These are phyloP conservation scores for Narcine bancroftii DNA, from an alignment of 2,113 vertebrate genomes.

Conservation along the genomic window DNA sequence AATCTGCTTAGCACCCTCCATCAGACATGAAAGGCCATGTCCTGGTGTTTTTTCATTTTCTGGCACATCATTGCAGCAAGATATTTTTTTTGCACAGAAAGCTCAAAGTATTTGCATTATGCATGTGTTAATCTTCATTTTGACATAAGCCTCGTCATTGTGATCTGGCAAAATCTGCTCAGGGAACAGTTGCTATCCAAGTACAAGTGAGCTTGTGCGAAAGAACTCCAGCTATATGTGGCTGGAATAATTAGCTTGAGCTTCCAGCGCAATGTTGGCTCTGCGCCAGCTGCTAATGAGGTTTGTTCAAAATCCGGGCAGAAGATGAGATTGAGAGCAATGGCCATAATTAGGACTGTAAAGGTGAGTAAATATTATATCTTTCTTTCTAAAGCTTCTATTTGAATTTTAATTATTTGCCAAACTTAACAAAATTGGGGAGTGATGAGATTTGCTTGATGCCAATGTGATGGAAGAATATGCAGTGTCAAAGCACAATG, in stretches of 20 bases:
- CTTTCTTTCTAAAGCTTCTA: neutral
- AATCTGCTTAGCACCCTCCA: neutral
- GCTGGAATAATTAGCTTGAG: neutral
- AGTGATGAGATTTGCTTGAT: neutral
- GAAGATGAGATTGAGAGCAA: neutral
- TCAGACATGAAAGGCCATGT: neutral
- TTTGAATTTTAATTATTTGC: slow-evolving; percentile 20
- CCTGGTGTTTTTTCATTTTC: neutral
- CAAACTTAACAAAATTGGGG: neutral
- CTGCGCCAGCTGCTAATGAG: neutral
- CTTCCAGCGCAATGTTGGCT: neutral
- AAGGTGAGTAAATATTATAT: neutral
- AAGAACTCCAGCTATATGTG: neutral
- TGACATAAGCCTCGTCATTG: neutral
- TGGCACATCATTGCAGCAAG: neutral
- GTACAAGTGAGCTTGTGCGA: neutral
- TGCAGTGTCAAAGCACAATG: neutral
- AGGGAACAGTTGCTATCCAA: neutral
- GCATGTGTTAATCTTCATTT: neutral
- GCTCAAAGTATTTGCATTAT: neutral
- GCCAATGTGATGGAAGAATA: neutral
- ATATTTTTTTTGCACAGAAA: neutral
- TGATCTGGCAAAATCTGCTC: neutral
- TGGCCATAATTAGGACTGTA: neutral
- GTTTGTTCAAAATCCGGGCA: neutral